Base-by-base conservation (phyloP, 2,113 vertebrate species). In the Machaerirhynchus nigripectus region DNA sequence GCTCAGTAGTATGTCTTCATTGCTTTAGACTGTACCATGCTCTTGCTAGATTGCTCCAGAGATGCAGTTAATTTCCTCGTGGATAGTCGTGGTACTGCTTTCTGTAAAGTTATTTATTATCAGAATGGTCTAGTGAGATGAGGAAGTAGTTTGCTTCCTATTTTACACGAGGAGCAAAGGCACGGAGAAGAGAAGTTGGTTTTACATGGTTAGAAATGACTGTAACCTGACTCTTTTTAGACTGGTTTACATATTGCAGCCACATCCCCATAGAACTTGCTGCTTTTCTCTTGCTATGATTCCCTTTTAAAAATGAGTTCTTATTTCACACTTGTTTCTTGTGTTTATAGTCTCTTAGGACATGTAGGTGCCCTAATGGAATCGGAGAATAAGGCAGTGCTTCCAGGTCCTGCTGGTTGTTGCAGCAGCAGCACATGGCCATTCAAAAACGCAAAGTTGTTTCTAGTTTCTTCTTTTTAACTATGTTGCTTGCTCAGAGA, bases 71-170 rank as follows among this genome's bases (percentile, higher is more conserved):
- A 52, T 93, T 89, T 94, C 65, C 52, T 91, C 52, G 63, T 27
- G 57, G 28, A 8, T 64, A 64, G 35, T 31, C 63, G 6, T 85
- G 47, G n/a, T 87, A 17, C 56, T 71, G 18, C 49, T 82, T 78
- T 89, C 57, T 85, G 50, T 78, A 15, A 47, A 71, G 87, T 89
- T 95, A 68, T 10, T 91, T 95, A 31, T 88, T 86, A 67, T 59
- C 73, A 52, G 89, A 84, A 64, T 35, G 44, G 30, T 50, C 33
- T 84, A n/a, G 44, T 27, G 65, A 84, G 86, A 94, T 78, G 80
- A 94, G 89, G 94, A 96, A 97, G 91, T 96, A 44, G 60, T 56
- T 90, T 17, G 44, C 84, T 97, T 97, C 87, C 81, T 75, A 68
- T 94, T 89, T 94, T 60, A 53, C 84, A 67, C 6, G 11, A 76